phyloP scores from a whole-genome alignment of 2,888 invertebrate species.

The Andrena chrysosceles region DNA sequence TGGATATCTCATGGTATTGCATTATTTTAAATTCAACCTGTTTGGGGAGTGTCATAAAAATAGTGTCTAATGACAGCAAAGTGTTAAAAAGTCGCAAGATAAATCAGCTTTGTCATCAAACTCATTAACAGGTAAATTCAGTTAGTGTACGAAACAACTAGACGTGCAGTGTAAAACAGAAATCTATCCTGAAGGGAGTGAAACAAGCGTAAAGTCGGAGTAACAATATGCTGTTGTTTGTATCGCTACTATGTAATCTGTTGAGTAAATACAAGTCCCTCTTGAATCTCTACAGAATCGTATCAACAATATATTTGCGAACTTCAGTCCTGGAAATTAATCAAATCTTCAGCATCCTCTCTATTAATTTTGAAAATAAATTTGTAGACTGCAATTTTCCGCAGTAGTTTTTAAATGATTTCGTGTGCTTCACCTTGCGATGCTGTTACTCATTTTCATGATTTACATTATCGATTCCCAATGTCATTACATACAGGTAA shows the following conservation, averaged over 20 bases:
- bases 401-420: background rate
- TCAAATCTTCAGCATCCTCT: constrained; percentile 13
- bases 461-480: background rate
- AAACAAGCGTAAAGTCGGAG: constrained; percentile 40
- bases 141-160: too few relatives aligned
- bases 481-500: background rate
- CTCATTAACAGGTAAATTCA: too few relatives aligned
- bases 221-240: constrained; percentile 37
- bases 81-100: too few relatives aligned
- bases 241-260: constrained; percentile 60
- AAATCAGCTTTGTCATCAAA: too few relatives aligned
- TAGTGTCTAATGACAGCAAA: too few relatives aligned
- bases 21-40: too few relatives aligned
- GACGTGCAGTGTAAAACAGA: background rate
- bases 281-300: constrained; percentile 37
- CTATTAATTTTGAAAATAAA: constrained; percentile 13
- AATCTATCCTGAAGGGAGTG: constrained; percentile 7
- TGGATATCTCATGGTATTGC: too few relatives aligned
- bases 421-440: background rate
- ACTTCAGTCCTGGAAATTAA: background rate
- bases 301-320: constrained; percentile 26
- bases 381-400: background rate
- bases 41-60: too few relatives aligned
- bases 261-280: constrained; percentile 64
- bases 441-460: background rate